Conservation (phyloP, 2,888 invertebrate species). For the Athalia circularis region DNA sequence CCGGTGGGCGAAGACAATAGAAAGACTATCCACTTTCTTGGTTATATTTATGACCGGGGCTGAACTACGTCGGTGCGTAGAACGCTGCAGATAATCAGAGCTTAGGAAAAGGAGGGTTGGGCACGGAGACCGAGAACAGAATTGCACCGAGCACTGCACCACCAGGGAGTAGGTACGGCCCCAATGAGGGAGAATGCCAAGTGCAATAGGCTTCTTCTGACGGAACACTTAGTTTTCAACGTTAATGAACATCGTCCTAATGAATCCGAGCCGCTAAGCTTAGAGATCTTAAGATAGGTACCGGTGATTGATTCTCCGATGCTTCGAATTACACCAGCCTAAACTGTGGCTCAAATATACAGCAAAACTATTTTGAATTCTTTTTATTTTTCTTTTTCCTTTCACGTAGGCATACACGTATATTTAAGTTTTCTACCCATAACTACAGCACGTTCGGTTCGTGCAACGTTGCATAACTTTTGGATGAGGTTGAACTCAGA, state of each 20-base stretch:
- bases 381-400: not conserved
- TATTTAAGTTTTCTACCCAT: not conserved
- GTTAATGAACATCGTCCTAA: conserved; percentile 68
- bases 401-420: not conserved
- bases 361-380: not conserved
- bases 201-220: conserved; percentile 4
- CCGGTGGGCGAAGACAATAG: conserved; percentile 37
- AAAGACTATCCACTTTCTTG: conserved; percentile 23
- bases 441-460: not conserved
- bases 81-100: conserved; percentile 55
- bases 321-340: not conserved
- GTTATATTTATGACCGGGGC: conserved; percentile 26
- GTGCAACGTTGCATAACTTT: not conserved
- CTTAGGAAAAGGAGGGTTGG: conserved; percentile 46
- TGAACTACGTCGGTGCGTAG: not conserved
- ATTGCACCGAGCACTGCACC: conserved; percentile 44
- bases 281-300: conserved; percentile 54
- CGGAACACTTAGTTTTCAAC: conserved; percentile 55
- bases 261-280: conserved; percentile 64
- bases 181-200: conserved; percentile 9
- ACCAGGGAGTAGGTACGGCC: not conserved
- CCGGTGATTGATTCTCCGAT: conserved; percentile 51
- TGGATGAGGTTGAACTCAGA: not conserved
- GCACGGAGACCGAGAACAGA: not conserved
- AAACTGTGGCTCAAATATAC: not conserved